Evolutionary conservation across 2,888 invertebrate genomes (phyloP), one percentile per base, ranked within the genome.

Genomic region (Odontocolon sp.): DNA sequence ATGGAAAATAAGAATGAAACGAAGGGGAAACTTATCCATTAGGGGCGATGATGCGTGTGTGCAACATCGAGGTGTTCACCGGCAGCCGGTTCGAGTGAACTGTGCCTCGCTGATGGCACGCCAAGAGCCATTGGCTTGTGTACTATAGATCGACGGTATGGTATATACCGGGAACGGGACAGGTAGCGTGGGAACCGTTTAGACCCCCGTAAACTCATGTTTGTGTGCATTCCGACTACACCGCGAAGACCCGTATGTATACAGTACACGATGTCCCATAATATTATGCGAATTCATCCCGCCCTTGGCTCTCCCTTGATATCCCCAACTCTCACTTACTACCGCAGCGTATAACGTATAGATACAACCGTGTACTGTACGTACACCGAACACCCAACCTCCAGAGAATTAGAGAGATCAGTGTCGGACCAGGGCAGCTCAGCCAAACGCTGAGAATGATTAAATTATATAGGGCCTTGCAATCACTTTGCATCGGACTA

Each of bases 171-270:
- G 36, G 56, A 57, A 69, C 78, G 84, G 85, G 85, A 87, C 89
- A 88, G 89, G 88, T 88, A 89, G 87, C 89, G 89, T 89, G 89
- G 86, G 89, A 89, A 89, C 81, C 85, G 80, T 86, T 88, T 87
- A 87, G 87, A 87, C 85, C 87, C 87, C 89, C 85, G 80, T 87
- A 83, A 84, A 69, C 80, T 71, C 70, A 42, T 69, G 64, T 76
- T 63, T 71, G 50, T 73, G 59, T 52, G 57, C 57, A 38, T 59
- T 47, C 45, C 40, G 68, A 54, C 14, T 38, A 28, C 54, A 45
- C 42, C 36, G 14, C 33, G n/a, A 47, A 33, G 28, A 47, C 42
- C 14, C 28, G 21, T 56, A 52, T 42, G 16, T 40, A 54, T 42
- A 36, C 16, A n/a, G 28, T 72, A 50, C 56, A 61, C 77, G 52